Percentiles rank a stretch among this genome's conserved stretches.
Conservation (phyloP, 2,888 invertebrate species). For the Agrotis segetum region DNA sequence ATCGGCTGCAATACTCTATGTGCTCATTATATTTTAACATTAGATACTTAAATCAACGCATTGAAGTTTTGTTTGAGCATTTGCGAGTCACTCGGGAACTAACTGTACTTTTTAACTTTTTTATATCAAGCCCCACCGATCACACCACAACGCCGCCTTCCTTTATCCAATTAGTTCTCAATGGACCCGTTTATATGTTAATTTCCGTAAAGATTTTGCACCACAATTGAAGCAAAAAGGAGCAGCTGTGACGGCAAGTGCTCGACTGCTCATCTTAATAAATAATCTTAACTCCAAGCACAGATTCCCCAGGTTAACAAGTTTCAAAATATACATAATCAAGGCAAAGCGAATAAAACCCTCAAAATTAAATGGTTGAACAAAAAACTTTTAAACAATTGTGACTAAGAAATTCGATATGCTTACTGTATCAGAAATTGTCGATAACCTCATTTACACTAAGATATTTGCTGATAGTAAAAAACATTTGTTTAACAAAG, state of each 20-base stretch:
- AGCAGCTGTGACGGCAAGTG: neutral
- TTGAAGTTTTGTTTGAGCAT: conserved; percentile 63
- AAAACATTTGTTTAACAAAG: conserved; percentile 35
- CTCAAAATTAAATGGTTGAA: conserved; percentile 3
- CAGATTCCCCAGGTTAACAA: neutral
- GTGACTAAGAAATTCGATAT: conserved; percentile 1
- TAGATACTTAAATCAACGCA: conserved; percentile 58
- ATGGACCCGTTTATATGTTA: conserved; percentile 11
- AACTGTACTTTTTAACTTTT: neutral
- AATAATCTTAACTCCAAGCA: neutral
- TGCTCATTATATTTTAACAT: conserved; percentile 84
- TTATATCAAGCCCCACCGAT: neutral
- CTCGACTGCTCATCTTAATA: conserved; percentile 7
- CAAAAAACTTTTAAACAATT: neutral
- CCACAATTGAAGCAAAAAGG: conserved; percentile 8
- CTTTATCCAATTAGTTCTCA: conserved; percentile 15
- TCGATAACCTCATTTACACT: conserved; percentile 33
- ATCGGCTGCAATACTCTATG: conserved; percentile 82
- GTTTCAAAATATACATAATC: neutral
- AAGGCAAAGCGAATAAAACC: neutral
- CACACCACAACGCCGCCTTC: neutral
- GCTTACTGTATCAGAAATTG: conserved; percentile 9
- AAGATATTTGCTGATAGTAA: conserved; percentile 33
- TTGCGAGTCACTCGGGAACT: conserved; percentile 1
- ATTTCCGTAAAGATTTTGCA: neutral